Conservation (phyloP, 2,888 invertebrate species). For the Parthenolecanium corni region DNA sequence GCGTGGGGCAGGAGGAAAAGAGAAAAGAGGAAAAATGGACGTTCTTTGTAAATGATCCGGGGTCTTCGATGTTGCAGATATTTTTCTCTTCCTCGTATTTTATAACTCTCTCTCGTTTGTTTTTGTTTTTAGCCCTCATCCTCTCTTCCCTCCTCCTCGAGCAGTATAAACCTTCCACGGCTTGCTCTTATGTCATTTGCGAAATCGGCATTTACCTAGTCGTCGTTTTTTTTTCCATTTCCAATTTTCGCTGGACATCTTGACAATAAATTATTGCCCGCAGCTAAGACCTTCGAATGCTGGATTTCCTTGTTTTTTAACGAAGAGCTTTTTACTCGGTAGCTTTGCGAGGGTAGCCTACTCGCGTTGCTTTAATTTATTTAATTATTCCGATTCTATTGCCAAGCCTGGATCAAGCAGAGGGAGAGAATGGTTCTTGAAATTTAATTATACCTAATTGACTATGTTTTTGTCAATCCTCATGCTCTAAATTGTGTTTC, state of each 20-base stretch:
- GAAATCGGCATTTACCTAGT: too few relatives aligned
- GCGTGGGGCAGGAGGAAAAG: not conserved
- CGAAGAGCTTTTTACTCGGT: too few relatives aligned
- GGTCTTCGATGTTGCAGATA: slow-evolving; percentile 8
- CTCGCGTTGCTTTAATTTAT: too few relatives aligned
- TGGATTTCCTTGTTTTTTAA: too few relatives aligned
- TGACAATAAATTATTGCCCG: slow-evolving; percentile 16
- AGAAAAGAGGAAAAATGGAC: not conserved
- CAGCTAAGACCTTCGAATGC: slow-evolving; percentile 6
- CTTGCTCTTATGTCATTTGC: not conserved
- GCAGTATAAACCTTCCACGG: not conserved
- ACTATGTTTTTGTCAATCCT: too few relatives aligned
- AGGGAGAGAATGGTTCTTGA: too few relatives aligned
- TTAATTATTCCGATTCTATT: too few relatives aligned
- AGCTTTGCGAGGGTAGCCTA: too few relatives aligned
- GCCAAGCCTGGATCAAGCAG: too few relatives aligned
- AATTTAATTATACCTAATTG: too few relatives aligned
- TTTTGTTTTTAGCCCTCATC: not conserved
- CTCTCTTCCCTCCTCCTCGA: not conserved
- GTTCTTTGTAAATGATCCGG: slow-evolving; percentile 1
- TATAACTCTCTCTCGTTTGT: not conserved
- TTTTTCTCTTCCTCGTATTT: not conserved
- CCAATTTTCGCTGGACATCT: not conserved
- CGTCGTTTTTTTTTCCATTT: not conserved
- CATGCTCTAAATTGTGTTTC: too few relatives aligned